Base-by-base conservation (phyloP, 37 sponge, comb jelly and placozoan species). In the Petrosia ficiformis region DNA sequence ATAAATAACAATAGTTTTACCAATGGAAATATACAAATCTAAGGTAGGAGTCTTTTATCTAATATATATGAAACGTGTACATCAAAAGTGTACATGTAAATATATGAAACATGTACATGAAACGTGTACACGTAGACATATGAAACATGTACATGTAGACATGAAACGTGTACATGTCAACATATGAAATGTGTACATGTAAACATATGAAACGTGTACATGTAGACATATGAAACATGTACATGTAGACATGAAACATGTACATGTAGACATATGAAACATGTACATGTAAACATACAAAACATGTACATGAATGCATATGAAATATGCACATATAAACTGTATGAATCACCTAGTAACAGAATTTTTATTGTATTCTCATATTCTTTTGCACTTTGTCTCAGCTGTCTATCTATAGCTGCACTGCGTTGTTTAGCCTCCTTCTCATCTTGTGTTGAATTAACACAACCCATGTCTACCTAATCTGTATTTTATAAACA, bases 291-390 rank as follows among this genome's bases (percentile, higher is more conserved):
- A 59, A 59, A n/a, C n/a, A n/a, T n/a, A n/a, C n/a, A n/a, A n/a
- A n/a, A 28, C 63, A 59, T 59, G 30, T 59, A 4, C 35, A 19
- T 21, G 57, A 24, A 54, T n/a, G n/a, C n/a, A n/a, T n/a, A n/a
- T n/a, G n/a, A n/a, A n/a, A n/a, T n/a, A n/a, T n/a, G n/a, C n/a
- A 54, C 57, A 16, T 21, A 16, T 24, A 54, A 11, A 21, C 32
- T 34, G 8, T 32, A 19, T 64, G 4, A 33, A 78, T 48, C 61
- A 95, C 96, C 96, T 57, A 95, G 73, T 40, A 97, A 70, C 0
- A 97, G 81, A 25, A 97, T 94, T 69, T 97, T 97, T 84, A 97
- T 91, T 14, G 89, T 89, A 39, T 91, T 93, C 65, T 91, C 91
- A 59, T 76, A 89, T 6, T 83, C 78, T 26, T 81, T 86, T 6